Conservation (phyloP, 2,797 vertebrate genomes). For the Macropus fuliginosus region DNA sequence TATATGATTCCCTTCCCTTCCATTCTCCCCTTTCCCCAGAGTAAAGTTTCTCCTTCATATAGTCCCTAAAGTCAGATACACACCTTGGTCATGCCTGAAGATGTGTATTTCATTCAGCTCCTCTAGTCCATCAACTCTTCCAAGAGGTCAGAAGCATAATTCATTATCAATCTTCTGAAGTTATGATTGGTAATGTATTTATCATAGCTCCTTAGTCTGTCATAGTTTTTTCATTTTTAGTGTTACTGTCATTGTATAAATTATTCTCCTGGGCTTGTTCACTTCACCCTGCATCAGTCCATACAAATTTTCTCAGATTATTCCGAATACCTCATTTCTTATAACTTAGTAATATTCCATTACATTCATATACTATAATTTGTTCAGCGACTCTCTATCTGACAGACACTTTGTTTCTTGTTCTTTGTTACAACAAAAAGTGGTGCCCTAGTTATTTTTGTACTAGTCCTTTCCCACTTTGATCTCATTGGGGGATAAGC, state of each 20-base stretch:
- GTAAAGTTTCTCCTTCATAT: not conserved
- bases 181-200: not conserved
- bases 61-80: not conserved
- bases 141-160: too few species aligned
- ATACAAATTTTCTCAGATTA: not conserved
- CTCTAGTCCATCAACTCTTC: not conserved
- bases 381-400: not conserved
- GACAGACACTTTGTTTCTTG: not conserved
- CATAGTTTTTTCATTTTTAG: too few species aligned
- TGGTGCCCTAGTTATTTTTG: not conserved
- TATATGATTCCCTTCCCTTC: not conserved
- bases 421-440: not conserved
- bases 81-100: not conserved
- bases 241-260: not conserved
- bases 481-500: not conserved
- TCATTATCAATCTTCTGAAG: not conserved
- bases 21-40: not conserved
- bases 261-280: not conserved
- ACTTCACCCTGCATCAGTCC: not conserved
- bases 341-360: not conserved
- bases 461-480: not conserved
- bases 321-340: not conserved
- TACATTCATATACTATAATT: not conserved
- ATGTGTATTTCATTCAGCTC: not conserved
- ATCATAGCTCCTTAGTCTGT: too few species aligned